A percentile compares a stretch with the other conserved stretches of the same genome.
These are phyloP conservation scores for Ctenodactylus gundi DNA, from an alignment of 2,113 vertebrate species.

Conservation along the genomic window DNA sequence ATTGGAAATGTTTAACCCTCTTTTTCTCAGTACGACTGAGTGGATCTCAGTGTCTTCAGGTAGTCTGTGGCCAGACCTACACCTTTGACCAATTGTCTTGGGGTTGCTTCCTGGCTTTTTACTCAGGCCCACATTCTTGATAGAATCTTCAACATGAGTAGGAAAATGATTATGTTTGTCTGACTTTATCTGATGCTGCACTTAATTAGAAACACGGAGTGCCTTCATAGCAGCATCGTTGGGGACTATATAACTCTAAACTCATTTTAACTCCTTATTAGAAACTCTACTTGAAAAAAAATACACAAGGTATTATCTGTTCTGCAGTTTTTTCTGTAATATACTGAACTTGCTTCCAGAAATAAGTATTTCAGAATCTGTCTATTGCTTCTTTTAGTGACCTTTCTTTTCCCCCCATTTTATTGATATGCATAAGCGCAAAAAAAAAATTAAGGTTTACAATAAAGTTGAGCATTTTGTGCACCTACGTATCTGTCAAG, in stretches of 20 bases:
- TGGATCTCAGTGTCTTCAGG: background rate
- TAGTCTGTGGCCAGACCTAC: background rate
- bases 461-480: too few species aligned
- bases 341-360: background rate
- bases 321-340: background rate
- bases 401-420: too few species aligned
- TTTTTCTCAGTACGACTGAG: background rate
- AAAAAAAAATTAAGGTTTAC: too few species aligned
- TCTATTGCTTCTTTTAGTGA: background rate
- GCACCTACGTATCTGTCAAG: too few species aligned
- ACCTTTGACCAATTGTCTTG: background rate
- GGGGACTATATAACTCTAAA: background rate
- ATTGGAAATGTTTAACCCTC: background rate
- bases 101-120: background rate
- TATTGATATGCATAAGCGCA: too few species aligned
- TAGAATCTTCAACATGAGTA: background rate
- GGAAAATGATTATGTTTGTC: background rate
- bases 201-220: background rate
- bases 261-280: background rate
- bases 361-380: background rate
- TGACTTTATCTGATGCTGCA: background rate
- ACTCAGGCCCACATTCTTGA: background rate
- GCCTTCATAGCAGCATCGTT: background rate
- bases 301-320: background rate
- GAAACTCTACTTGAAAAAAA: background rate